Evolutionary conservation across 2,113 vertebrate species (phyloP).

Genomic region (Leiothrix lutea): DNA sequence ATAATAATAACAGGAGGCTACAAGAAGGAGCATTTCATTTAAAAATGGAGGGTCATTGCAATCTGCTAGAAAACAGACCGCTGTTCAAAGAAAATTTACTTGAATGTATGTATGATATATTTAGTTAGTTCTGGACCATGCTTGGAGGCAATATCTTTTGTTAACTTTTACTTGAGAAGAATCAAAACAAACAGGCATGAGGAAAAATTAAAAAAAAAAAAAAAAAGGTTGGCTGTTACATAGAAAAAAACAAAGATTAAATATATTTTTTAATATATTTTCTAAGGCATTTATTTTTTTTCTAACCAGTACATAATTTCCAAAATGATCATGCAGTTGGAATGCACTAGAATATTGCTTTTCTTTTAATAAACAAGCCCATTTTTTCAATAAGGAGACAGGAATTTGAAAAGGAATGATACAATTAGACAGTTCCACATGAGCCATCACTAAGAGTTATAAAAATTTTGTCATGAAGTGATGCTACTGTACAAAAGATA

Average conservation of each 20-base stretch:
- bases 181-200: neutral
- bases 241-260: neutral
- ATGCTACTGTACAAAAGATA: neutral
- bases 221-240: neutral
- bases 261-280: neutral
- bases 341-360: neutral
- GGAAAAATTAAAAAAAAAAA: neutral
- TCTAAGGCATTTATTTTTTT: neutral
- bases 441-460: neutral
- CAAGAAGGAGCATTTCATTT: neutral
- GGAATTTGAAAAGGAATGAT: neutral
- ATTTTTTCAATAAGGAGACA: neutral
- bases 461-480: neutral
- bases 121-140: neutral
- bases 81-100: neutral
- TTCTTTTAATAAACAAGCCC: neutral
- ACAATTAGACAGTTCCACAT: neutral
- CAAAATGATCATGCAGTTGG: neutral
- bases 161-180: neutral
- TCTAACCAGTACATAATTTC: neutral
- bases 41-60: neutral
- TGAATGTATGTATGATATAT: no score
- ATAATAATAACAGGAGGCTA: accelerated
- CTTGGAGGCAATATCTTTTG: neutral
- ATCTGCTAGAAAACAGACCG: neutral